A percentile compares a stretch with the other conserved stretches of the same genome.
phyloP scores from a whole-genome alignment of 2,888 invertebrate species.

The Diarsia brunnea region DNA sequence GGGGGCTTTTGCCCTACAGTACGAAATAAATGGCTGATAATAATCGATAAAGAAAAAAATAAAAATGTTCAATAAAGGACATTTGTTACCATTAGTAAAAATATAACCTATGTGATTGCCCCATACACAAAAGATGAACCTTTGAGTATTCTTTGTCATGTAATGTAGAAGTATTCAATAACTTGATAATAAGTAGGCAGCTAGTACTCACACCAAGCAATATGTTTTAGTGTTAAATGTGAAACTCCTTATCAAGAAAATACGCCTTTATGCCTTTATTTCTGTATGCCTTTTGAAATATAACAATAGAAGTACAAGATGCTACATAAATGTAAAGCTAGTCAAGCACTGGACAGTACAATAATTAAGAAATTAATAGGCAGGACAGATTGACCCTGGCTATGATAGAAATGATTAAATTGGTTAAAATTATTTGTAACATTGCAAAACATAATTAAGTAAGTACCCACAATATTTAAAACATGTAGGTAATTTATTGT shows the following conservation, averaged over 20 bases:
- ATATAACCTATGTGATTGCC: neutral
- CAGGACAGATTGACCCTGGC: neutral
- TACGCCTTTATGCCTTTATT: too few relatives aligned
- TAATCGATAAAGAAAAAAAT: neutral
- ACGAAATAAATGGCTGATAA: neutral
- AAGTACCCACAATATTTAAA: slow-evolving; percentile 6
- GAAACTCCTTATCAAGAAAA: neutral
- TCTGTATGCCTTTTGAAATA: neutral
- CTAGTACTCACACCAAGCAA: neutral
- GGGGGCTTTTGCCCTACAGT: neutral
- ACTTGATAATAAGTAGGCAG: neutral
- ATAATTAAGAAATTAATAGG: neutral
- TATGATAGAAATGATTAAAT: neutral
- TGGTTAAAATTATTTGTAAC: neutral
- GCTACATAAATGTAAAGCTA: neutral
- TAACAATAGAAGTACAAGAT: neutral
- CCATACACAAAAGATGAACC: neutral
- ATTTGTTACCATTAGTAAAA: neutral
- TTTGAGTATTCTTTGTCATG: neutral
- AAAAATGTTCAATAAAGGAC: neutral
- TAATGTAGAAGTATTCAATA: neutral
- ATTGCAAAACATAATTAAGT: neutral
- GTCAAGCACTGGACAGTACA: neutral
- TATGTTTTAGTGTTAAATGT: neutral
- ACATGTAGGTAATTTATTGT: neutral